These are phyloP conservation scores for Aphaenogaster ashmeadi DNA, from an alignment of 1,140 invertebrate genomes.

Conservation along the genomic window DNA sequence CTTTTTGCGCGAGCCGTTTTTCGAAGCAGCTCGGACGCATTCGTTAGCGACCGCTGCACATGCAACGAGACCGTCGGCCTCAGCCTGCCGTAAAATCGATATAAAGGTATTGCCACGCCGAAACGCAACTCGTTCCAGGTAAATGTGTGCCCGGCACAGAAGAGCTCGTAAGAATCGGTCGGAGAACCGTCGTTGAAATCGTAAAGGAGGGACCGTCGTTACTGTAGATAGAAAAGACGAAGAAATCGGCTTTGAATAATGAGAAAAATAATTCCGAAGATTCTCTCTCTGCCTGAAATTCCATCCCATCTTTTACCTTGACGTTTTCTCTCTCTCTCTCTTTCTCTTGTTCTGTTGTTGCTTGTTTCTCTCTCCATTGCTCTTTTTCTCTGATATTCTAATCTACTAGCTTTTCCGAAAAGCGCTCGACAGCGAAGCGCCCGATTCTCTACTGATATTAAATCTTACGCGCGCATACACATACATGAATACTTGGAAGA, in stretches of 20 bases:
- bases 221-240: conserved; percentile 27
- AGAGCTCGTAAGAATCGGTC: conserved; percentile 70
- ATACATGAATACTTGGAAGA: background rate
- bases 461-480: background rate
- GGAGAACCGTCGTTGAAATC: conserved; percentile 74
- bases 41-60: conserved; percentile 54
- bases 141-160: conserved; percentile 78
- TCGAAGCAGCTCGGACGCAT: conserved; percentile 31
- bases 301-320: background rate
- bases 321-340: background rate
- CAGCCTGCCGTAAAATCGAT: conserved; percentile 72
- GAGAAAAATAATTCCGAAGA: conserved; percentile 26
- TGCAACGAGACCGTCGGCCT: conserved; percentile 58
- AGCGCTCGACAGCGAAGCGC: background rate
- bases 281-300: conserved; percentile 1
- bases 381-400: conserved; percentile 31
- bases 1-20: conserved; percentile 42
- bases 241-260: conserved; percentile 70
- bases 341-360: conserved; percentile 1
- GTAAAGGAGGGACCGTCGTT: conserved; percentile 43
- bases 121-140: conserved; percentile 79
- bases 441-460: background rate
- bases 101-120: conserved; percentile 78
- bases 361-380: background rate
- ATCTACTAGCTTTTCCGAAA: background rate